phyloP scores from a whole-genome alignment of 23 tunicate species.

The Trididemnum clinides region DNA sequence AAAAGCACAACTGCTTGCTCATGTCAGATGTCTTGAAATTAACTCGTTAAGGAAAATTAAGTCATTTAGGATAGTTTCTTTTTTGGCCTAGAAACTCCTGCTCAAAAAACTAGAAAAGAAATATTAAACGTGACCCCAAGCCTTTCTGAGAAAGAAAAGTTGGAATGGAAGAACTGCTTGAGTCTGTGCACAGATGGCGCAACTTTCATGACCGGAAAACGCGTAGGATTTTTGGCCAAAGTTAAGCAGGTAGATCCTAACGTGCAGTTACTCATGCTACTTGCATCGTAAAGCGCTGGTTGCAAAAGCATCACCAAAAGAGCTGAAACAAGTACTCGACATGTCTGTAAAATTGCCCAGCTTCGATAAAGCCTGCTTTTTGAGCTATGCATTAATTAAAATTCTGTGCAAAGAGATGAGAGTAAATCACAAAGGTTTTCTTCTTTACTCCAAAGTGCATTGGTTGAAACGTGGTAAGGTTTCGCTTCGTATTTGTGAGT shows the following conservation, averaged over 20 bases:
- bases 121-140: neutral
- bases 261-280: neutral
- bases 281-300: neutral
- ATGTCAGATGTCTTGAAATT: neutral
- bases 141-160: neutral
- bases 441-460: neutral
- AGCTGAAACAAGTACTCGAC: neutral
- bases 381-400: neutral
- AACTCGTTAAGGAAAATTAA: neutral
- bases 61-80: neutral
- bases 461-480: neutral
- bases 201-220: neutral
- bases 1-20: neutral
- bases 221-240: neutral
- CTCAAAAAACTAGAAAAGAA: neutral
- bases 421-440: neutral
- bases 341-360: neutral
- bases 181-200: neutral
- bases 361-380: neutral
- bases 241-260: neutral
- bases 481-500: neutral
- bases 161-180: neutral
- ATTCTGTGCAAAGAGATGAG: neutral
- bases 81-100: neutral
- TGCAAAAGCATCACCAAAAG: neutral